These are phyloP conservation scores for Oncorhynchus masou DNA, from an alignment of 2,113 vertebrate genomes.

Conservation along the genomic window DNA sequence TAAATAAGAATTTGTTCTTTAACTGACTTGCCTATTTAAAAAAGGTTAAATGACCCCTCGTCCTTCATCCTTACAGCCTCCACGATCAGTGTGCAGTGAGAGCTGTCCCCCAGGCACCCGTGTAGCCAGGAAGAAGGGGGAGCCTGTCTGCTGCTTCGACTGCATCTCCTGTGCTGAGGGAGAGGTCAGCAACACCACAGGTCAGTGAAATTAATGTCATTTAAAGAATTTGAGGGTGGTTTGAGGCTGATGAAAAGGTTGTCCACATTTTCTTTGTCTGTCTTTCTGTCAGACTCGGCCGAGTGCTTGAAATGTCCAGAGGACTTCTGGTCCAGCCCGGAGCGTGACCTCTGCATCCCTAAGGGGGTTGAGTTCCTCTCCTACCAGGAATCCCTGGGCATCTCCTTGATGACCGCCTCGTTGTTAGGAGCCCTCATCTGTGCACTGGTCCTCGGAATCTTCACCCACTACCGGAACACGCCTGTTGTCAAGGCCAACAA, in stretches of 20 bases:
- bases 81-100: constrained; percentile 71
- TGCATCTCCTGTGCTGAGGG: constrained; percentile 78
- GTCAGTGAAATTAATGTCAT: constrained; percentile 37
- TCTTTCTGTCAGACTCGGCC: constrained; percentile 49
- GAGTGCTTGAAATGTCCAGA: constrained; percentile 63
- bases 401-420: constrained; percentile 59
- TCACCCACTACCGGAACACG: constrained; percentile 56
- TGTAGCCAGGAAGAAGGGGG: constrained; percentile 67
- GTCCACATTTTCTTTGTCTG: neutral
- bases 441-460: constrained; percentile 51
- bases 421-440: constrained; percentile 55
- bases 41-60: neutral
- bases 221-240: neutral
- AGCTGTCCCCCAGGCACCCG: constrained; percentile 70
- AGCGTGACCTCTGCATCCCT: constrained; percentile 57
- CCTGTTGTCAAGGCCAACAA: constrained; percentile 71
- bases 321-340: constrained; percentile 70
- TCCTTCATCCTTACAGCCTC: constrained; percentile 48
- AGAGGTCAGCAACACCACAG: constrained; percentile 64
- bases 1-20: no score
- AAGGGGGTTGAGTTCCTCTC: constrained; percentile 71
- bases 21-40: constrained; percentile 10
- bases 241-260: neutral
- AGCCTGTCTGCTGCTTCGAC: constrained; percentile 77
- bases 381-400: constrained; percentile 68